phyloP scores from a whole-genome alignment of 2,888 invertebrate genomes.

The Galeopsomyia nigrocyanea region DNA sequence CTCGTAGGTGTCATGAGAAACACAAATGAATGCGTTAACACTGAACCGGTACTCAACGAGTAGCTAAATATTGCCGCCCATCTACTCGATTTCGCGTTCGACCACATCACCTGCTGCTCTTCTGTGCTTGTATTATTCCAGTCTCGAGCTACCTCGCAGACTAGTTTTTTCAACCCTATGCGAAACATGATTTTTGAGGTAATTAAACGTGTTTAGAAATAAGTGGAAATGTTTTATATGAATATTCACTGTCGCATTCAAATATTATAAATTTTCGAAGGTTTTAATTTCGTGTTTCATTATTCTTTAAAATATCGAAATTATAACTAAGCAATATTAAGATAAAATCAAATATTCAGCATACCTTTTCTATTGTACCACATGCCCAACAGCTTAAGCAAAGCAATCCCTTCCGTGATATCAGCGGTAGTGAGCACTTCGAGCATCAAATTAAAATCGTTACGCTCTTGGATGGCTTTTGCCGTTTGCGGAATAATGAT shows the following conservation, averaged over 20 bases:
- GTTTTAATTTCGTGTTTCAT: too few relatives aligned
- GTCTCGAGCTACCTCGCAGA: neutral
- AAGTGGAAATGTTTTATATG: neutral
- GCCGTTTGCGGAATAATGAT: slow-evolving; percentile 35
- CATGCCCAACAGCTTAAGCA: slow-evolving; percentile 30
- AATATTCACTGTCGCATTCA: too few relatives aligned
- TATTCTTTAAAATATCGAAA: too few relatives aligned
- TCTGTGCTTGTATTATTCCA: slow-evolving; percentile 17
- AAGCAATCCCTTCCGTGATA: slow-evolving; percentile 14
- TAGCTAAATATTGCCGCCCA: slow-evolving; percentile 6
- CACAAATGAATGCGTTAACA: neutral
- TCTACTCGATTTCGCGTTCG: slow-evolving; percentile 16
- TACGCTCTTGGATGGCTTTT: neutral
- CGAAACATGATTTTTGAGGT: too few relatives aligned
- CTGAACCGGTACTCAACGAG: neutral
- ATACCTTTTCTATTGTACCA: slow-evolving; percentile 34
- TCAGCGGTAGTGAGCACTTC: slow-evolving; percentile 31
- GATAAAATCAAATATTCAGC: neutral
- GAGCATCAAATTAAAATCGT: slow-evolving; percentile 34
- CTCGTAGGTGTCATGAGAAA: neutral
- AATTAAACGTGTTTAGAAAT: neutral
- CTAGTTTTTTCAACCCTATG: too few relatives aligned
- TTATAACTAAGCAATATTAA: neutral
- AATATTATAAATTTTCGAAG: too few relatives aligned
- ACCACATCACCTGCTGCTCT: slow-evolving; percentile 27